Evolutionary conservation across 1,140 invertebrate genomes (phyloP).

Genomic region (Sycophaga agraensis): DNA sequence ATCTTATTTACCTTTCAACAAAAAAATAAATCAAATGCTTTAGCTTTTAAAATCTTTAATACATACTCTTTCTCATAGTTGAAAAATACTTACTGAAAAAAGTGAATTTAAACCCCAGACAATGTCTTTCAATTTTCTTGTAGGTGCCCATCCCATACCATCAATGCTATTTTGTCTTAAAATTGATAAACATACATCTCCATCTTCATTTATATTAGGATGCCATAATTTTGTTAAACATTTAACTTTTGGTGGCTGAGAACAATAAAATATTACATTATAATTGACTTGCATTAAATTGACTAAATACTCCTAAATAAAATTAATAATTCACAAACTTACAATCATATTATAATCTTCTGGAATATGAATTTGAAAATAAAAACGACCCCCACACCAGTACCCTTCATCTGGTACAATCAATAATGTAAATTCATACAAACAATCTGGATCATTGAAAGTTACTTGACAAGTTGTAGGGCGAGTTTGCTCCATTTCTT

Average conservation of each 20-base stretch:
- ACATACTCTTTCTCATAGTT: neutral
- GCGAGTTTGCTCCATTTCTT: constrained; percentile 87
- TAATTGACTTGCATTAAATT: constrained; percentile 22
- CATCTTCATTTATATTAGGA: constrained; percentile 93
- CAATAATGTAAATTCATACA: constrained; percentile 78
- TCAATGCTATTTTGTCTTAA: constrained; percentile 90
- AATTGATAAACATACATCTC: constrained; percentile 92
- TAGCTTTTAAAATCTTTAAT: too few relatives aligned
- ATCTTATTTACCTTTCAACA: too few relatives aligned
- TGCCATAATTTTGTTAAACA: constrained; percentile 92
- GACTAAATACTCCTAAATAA: constrained; percentile 2
- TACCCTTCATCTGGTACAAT: constrained; percentile 87
- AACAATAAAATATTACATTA: too few relatives aligned
- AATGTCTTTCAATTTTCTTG: constrained; percentile 88
- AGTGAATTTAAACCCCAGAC: constrained; percentile 93
- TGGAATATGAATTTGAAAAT: constrained; percentile 82
- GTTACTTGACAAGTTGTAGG: constrained; percentile 76
- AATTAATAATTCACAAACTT: constrained; percentile 36
- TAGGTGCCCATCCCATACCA: constrained; percentile 93
- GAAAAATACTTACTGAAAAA: constrained; percentile 75
- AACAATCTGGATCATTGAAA: constrained; percentile 80
- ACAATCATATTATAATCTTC: constrained; percentile 96
- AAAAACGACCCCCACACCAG: constrained; percentile 84
- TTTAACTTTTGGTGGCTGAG: constrained; percentile 88
- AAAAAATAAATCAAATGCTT: too few relatives aligned